Base-by-base conservation (phyloP, 2,797 vertebrate species). In the Microtus californicus region DNA sequence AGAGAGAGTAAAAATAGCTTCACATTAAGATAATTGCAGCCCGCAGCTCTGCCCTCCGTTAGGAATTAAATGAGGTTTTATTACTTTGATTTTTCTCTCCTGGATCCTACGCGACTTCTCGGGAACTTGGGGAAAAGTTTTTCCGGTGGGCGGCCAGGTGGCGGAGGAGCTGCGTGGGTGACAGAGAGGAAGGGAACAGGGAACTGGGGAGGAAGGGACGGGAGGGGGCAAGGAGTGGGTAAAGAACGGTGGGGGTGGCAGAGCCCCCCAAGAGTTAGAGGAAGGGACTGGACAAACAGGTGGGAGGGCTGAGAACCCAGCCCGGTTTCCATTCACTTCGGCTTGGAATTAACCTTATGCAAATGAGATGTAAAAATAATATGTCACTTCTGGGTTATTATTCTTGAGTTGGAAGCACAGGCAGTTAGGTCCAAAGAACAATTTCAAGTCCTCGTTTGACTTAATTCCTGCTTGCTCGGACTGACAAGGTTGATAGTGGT, bases 1-100 rank as follows among this genome's bases (percentile, higher is more conserved):
- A 95, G 96, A 90, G 96, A 94, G 97, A 92, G 94, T 97, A 98
- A 98, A 98, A 98, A 98, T 98, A 98, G 98, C 98, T 98, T 98
- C 80, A 43, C 97, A 98, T 98, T 98, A 94, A 95, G 98, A 98
- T 97, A 98, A 98, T 98, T 97, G 95, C 98, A 74, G 94, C 96
- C 98, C 97, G 51, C 96, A 95, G 96, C 97, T 97, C 97, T 98
- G 90, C 95, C 96, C 98, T 98, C 97, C 91, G 43, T 74, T 95
- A 97, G 97, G 97, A 98, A 98, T 98, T 98, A 98, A 98, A 98
- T 97, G 97, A 98, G 97, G 97, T 98, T 98, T 98, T 98, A 98
- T 98, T 98, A 98, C 98, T 98, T 98, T 97, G 97, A 97, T 97
- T 97, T 97, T 97, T 96, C 97, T 98, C 95, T 97, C 95, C 93